These are phyloP conservation scores for Bombus pascuorum DNA, from an alignment of 1,140 invertebrate genomes.

Conservation along the genomic window DNA sequence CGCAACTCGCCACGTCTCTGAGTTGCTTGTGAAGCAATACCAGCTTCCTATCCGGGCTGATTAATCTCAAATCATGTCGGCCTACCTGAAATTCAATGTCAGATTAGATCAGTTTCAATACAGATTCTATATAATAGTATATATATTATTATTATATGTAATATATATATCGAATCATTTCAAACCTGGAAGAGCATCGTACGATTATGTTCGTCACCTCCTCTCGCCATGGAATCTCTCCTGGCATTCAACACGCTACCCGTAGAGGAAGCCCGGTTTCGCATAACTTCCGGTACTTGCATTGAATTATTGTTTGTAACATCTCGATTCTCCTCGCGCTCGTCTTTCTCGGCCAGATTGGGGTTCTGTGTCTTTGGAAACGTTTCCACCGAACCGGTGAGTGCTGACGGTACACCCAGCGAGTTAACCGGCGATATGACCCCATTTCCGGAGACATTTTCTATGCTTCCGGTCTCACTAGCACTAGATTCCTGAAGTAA, in stretches of 20 bases:
- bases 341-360: constrained; percentile 42
- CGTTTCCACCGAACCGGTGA: constrained; percentile 76
- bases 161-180: constrained; percentile 21
- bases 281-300: constrained; percentile 79
- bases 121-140: too few species aligned
- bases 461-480: constrained; percentile 77
- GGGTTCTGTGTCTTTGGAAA: constrained; percentile 66
- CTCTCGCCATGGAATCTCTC: constrained; percentile 74
- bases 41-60: constrained; percentile 95
- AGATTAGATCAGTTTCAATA: not conserved
- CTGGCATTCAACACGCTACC: constrained; percentile 78
- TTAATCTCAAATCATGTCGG: constrained; percentile 92
- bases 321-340: constrained; percentile 55
- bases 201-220: constrained; percentile 89
- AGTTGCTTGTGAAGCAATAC: constrained; percentile 93
- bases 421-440: constrained; percentile 69
- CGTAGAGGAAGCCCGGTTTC: constrained; percentile 81
- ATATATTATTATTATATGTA: not conserved
- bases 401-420: constrained; percentile 57
- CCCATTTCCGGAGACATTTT: constrained; percentile 69
- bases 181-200: constrained; percentile 95
- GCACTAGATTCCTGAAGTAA: constrained; percentile 75
- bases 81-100: constrained; percentile 86
- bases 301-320: constrained; percentile 56
- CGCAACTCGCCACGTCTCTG: constrained; percentile 93